phyloP scores from a whole-genome alignment of 2,113 vertebrate species.

The Phalacrocorax carbo region DNA sequence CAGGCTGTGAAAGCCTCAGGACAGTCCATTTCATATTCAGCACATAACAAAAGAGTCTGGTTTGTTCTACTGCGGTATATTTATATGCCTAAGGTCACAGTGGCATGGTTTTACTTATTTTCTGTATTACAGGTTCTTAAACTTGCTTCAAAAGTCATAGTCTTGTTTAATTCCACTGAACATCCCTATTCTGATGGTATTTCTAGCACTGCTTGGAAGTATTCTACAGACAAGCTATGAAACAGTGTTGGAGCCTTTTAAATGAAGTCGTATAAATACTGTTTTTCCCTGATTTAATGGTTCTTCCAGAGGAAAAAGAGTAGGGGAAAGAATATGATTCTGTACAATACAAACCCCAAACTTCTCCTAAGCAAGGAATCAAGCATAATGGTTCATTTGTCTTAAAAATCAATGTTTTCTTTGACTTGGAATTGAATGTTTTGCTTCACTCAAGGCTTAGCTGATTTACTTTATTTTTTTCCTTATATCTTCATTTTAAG shows the following conservation, averaged over 20 bases:
- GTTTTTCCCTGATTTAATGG: not conserved
- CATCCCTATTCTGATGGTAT: not conserved
- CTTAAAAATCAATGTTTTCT: not conserved
- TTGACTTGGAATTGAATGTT: not conserved
- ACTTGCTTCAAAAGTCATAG: not conserved
- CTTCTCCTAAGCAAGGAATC: not conserved
- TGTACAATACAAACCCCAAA: not conserved
- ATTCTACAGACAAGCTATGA: not conserved
- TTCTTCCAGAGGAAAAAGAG: not conserved
- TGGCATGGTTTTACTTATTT: not conserved
- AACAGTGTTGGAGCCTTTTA: not conserved
- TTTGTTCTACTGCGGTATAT: not conserved
- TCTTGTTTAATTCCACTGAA: not conserved
- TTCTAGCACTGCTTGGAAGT: not conserved
- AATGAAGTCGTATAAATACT: not conserved
- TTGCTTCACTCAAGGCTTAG: not conserved
- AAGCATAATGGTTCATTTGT: not conserved
- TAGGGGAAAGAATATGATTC: not conserved
- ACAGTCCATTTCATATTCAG: not conserved
- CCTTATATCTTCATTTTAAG: not conserved
- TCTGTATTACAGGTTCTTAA: not conserved
- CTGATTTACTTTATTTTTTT: not conserved
- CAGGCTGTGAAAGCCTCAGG: not conserved
- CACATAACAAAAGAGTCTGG: not conserved
- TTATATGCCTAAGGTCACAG: not conserved